Conservation (phyloP, 2,888 invertebrate genomes). For the Andrena marginata region DNA sequence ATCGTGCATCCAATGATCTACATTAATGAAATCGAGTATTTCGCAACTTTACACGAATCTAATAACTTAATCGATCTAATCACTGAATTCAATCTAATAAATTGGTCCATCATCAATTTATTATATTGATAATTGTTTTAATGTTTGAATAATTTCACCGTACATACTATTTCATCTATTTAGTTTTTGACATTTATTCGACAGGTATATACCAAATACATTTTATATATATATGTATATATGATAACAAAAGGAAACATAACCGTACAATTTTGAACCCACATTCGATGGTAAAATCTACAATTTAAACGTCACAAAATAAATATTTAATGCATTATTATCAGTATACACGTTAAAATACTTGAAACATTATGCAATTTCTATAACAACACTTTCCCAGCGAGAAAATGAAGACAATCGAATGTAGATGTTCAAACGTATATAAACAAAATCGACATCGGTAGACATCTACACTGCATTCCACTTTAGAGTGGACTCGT, state of each 20-base stretch:
- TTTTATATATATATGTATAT: not conserved
- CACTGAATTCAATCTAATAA: not conserved
- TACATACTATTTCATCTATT: constrained; percentile 3
- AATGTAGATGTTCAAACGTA: not conserved
- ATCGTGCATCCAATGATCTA: not conserved
- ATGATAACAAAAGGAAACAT: constrained; percentile 23
- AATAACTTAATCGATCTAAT: not conserved
- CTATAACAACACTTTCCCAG: not conserved
- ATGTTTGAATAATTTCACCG: constrained; percentile 9
- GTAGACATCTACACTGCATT: not conserved
- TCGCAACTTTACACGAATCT: not conserved
- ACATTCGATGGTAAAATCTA: constrained; percentile 12
- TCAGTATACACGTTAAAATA: not conserved
- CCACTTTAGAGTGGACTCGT: too few relatives aligned
- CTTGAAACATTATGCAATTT: constrained; percentile 10
- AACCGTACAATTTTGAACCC: constrained; percentile 23
- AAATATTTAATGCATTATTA: constrained; percentile 13
- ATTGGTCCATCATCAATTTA: not conserved
- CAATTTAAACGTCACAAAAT: not conserved
- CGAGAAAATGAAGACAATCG: constrained; percentile 1
- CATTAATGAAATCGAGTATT: not conserved
- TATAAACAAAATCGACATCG: constrained; percentile 40
- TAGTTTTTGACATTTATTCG: constrained; percentile 30
- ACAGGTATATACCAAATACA: constrained; percentile 2
- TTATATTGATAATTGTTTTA: constrained; percentile 1